Evolutionary conservation across 2,888 invertebrate genomes (phyloP).

Genomic region (Pelosia muscerda): DNA sequence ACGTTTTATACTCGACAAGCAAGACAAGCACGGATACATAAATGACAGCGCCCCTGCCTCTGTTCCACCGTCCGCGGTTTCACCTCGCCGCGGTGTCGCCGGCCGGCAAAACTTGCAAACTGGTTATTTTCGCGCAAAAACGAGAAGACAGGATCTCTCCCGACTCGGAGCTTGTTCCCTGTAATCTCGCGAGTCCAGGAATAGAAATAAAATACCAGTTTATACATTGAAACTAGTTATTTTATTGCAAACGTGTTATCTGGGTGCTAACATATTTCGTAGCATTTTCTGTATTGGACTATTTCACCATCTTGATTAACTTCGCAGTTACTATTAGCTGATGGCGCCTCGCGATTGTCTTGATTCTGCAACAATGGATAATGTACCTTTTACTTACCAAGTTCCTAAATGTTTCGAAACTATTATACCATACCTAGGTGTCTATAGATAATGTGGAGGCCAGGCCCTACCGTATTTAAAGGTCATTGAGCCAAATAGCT

Average conservation of each 20-base stretch:
- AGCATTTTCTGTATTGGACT: slow-evolving; percentile 62
- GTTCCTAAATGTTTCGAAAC: neutral
- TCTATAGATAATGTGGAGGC: neutral
- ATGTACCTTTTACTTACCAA: slow-evolving; percentile 29
- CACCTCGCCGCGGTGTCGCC: slow-evolving; percentile 33
- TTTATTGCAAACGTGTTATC: slow-evolving; percentile 41
- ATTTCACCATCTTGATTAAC: slow-evolving; percentile 35
- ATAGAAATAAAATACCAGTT: slow-evolving; percentile 57
- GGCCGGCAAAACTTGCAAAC: slow-evolving; percentile 67
- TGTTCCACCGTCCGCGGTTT: slow-evolving; percentile 35
- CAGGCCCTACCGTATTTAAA: neutral
- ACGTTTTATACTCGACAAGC: slow-evolving; percentile 55
- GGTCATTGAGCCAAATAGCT: neutral
- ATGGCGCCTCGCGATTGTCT: slow-evolving; percentile 43
- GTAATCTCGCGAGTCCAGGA: slow-evolving; percentile 54
- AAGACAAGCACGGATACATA: slow-evolving; percentile 53
- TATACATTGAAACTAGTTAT: slow-evolving; percentile 28
- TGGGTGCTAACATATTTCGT: slow-evolving; percentile 56
- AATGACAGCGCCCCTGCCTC: slow-evolving; percentile 60
- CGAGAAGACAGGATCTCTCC: slow-evolving; percentile 65
- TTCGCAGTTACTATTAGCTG: slow-evolving; percentile 46
- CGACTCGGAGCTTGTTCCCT: slow-evolving; percentile 56
- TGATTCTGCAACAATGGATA: slow-evolving; percentile 57
- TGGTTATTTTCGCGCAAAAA: slow-evolving; percentile 85
- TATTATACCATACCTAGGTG: too few relatives aligned